Evolutionary conservation across 2,113 vertebrate species (phyloP), one percentile per base, ranked within the genome.

Genomic region (Stictonetta naevosa): DNA sequence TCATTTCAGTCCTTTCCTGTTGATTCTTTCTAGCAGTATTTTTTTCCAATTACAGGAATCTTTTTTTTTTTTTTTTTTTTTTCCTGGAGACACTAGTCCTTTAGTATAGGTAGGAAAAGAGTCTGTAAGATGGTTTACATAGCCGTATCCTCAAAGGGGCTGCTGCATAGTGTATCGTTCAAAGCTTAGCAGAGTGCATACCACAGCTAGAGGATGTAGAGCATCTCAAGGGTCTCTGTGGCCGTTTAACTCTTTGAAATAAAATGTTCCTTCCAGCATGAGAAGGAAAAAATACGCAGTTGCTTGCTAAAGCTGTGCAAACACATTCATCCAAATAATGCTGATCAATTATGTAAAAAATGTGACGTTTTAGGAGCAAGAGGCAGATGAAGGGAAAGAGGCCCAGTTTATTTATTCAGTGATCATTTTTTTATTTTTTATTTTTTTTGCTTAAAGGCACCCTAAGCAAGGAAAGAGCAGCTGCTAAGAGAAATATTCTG

Each of bases 31-130:
- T 95, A 96, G 84, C 98, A 98, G 98, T 96, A 98, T 98, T 97
- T 99, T 99, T 95, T 97, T 98, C 98, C 92, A 98, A 98, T 98
- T 99, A 98, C 97, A 98, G 97, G 96, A 98, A 96, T 91, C 95
- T 98, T 73, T 97, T 91, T 98, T 98, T 98, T 97, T 92, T 98
- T 67, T 17, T 50, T 40, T 2, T 25, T 44, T 97, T 92, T 98
- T 98, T 98, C 96, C 97, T 48, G 97, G 97, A 95, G 97, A 98
- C 96, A 98, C 97, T 28, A 93, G 97, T 96, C 81, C 97, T 98
- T 73, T 98, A 98, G 98, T 99, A 98, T 97, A 98, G 97, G 98
- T 98, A 97, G 95, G 98, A 91, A 92, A 96, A 88, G 55, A 95
- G 78, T 75, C 93, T 89, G 88, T 86, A 82, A 92, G 91, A 91